Base-by-base conservation (phyloP, 2,113 vertebrate species). In the Cairina moschata region DNA sequence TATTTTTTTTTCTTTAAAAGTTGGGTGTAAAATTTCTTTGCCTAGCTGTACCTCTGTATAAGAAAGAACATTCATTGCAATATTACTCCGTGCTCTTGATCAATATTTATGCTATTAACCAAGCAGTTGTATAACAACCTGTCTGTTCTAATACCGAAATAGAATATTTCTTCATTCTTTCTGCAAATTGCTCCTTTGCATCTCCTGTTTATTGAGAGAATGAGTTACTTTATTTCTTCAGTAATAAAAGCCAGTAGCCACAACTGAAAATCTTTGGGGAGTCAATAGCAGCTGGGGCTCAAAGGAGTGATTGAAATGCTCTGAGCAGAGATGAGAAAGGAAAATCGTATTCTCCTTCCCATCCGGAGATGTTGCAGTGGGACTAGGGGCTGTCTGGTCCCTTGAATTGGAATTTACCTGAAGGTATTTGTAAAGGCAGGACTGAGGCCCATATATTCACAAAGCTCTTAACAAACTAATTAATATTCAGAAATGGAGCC, bases 401-500 rank as follows among this genome's bases (percentile, higher is more conserved):
- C 55, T 93, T 74, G 63, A 77, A 76, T 3, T 46, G 26, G 74
- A 69, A 73, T 86, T 94, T 94, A 69, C 66, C 44, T n/a, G 82
- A 20, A 5, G 32, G 32, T 89, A 95, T 79, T 84, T 65, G 67
- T 34, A 59, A 85, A 89, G 36, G 63, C 36, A 83, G 74, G 63
- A 77, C 54, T 0, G 3, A 93, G 83, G 56, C 83, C 86, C 68
- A 38, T n/a, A 81, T 75, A 68, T 3, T 4, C 77, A 68, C 58
- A 83, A 59, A 93, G 67, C 81, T 82, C 63, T 95, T 96, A 96
- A 88, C 83, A 75, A 91, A 75, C 66, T 87, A 69, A 91, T 95
- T 94, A 96, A 96, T 92, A 96, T 95, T 93, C 88, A 92, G 83
- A 91, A 79, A 96, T 93, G 83, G 75, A 82, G n/a, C 73, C 83